Evolutionary conservation across 2,888 invertebrate genomes (phyloP).

Genomic region (Brassicogethes aeneus): DNA sequence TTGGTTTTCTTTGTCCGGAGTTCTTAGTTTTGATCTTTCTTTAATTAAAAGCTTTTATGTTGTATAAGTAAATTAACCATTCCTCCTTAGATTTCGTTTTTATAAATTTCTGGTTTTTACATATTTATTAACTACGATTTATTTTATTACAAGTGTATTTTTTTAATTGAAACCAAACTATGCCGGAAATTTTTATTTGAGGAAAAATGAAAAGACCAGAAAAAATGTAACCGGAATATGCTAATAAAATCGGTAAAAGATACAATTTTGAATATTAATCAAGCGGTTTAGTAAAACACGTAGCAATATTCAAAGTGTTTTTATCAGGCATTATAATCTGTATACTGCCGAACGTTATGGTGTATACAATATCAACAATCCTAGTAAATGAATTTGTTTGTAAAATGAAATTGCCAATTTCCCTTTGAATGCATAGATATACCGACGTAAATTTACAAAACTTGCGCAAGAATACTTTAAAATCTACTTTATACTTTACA

Average conservation of each 20-base stretch:
- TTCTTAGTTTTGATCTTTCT: no score
- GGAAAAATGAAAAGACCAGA: no score
- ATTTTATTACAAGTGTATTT: no score
- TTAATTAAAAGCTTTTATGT: no score
- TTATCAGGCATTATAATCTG: not conserved
- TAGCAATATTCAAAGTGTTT: not conserved
- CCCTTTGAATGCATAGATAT: constrained; percentile 25
- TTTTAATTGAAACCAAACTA: no score
- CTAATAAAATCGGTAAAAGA: not conserved
- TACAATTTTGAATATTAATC: not conserved
- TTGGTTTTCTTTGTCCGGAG: no score
- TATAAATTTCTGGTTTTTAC: no score
- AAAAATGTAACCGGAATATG: not conserved
- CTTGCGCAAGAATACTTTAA: not conserved
- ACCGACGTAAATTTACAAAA: constrained; percentile 8
- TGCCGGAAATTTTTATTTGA: no score
- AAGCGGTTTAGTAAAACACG: not conserved
- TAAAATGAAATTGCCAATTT: constrained; percentile 35
- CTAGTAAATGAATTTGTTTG: constrained; percentile 33
- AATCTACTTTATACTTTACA: not conserved
- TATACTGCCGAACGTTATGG: constrained; percentile 12
- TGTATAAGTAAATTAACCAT: no score
- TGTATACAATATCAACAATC: constrained; percentile 31
- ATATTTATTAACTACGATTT: no score
- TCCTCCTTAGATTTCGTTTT: no score